A percentile compares a stretch with the other conserved stretches of the same genome.
Conservation (phyloP, 1,140 invertebrate genomes). For the Brachionus plicatilis region DNA sequence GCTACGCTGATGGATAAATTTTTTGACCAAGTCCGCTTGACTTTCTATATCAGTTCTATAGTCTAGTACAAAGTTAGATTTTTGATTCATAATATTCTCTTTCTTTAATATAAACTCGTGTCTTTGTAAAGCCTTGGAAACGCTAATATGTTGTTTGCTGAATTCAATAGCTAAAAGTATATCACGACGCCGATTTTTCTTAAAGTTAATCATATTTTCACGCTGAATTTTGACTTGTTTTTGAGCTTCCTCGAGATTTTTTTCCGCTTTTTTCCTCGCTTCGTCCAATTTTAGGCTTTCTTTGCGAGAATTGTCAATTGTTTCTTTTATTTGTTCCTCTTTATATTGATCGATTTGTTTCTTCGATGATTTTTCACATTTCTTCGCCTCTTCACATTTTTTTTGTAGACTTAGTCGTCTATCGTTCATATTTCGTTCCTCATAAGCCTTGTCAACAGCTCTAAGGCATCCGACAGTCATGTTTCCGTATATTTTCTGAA, state of each 20-base stretch:
- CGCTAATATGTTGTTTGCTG: slow-evolving; percentile 52
- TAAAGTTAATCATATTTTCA: slow-evolving; percentile 44
- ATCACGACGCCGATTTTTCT: slow-evolving; percentile 45
- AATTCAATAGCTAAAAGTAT: slow-evolving; percentile 50
- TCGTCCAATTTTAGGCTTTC: slow-evolving; percentile 44
- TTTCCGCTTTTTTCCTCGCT: slow-evolving; percentile 46
- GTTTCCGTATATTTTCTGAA: slow-evolving; percentile 48
- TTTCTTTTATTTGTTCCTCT: slow-evolving; percentile 47
- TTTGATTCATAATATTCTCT: not conserved
- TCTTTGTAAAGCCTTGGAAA: slow-evolving; percentile 51
- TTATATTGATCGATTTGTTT: slow-evolving; percentile 48
- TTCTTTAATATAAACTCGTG: slow-evolving; percentile 44
- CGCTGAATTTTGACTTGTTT: slow-evolving; percentile 46
- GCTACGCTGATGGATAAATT: not conserved
- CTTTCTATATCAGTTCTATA: not conserved
- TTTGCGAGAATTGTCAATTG: slow-evolving; percentile 45
- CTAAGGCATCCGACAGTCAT: slow-evolving; percentile 52
- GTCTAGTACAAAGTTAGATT: slow-evolving; percentile 18
- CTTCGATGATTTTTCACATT: slow-evolving; percentile 48
- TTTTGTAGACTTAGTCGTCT: not conserved
- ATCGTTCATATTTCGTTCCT: slow-evolving; percentile 49
- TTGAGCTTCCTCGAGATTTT: slow-evolving; percentile 44
- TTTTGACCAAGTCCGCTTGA: slow-evolving; percentile 10
- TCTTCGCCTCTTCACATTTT: slow-evolving; percentile 43
- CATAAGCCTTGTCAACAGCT: slow-evolving; percentile 53